Evolutionary conservation across 2,113 vertebrate genomes (phyloP), one percentile per base, ranked within the genome.

Genomic region (Embiotoca jacksoni): DNA sequence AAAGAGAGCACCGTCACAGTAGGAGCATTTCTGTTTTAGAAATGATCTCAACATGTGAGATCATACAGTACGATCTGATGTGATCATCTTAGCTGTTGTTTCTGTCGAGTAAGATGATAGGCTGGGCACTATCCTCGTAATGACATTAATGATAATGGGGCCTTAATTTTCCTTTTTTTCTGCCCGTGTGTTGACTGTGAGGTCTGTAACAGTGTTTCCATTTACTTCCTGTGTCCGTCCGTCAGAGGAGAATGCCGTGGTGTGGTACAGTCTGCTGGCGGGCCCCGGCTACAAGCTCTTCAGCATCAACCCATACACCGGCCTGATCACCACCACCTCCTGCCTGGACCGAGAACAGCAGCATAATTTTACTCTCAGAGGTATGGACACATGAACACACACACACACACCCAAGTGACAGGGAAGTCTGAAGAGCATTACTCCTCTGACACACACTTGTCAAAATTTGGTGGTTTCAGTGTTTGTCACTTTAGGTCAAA

Each of bases 241-340:
- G 15, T 39, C 92, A 98, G 97, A 95, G 82, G 90, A 93, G 81
- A 98, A 97, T 72, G 95, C 96, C 1, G 90, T 94, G 55, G 93
- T 97, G 85, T 94, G 52, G 47, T 99, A 96, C 94, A 95, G 96
- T 91, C 94, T 98, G 71, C 64, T 97, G 80, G 95, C 96, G 0
- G 96, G 95, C n/a, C 36, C 92, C 2, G 95, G 93, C n/a, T 96
- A 94, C 78, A 94, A 92, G 68, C 89, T 94, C 62, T 99, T 99
- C 73, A 89, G 89, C 86, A 95, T 99, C 73, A 94, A 96, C 85
- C 89, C 88, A 0, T 86, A 95, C 53, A 96, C 91, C 4, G 96
- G 98, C 47, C 93, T 96, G 73, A 89, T 99, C 0, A 16, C 89
- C 74, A 97, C 97, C 47, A 32, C 90, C 53, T 80, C 91, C 36